Base-by-base conservation (phyloP, 2,797 vertebrate genomes). In the Anguilla pacifica region DNA sequence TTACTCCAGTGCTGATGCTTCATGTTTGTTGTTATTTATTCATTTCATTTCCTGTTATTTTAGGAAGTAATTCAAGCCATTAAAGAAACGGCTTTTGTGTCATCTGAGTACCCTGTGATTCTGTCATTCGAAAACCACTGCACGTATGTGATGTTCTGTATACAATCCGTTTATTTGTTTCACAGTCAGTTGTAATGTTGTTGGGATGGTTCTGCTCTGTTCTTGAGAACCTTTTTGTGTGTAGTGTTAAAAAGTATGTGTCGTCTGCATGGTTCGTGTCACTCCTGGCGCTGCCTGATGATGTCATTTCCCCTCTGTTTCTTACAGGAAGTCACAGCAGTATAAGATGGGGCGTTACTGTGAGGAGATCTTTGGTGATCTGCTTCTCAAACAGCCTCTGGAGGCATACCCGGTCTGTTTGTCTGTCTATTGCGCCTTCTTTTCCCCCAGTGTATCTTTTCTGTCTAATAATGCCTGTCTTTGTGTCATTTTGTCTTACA, bases 331-430 rank as follows among this genome's bases (percentile, higher is more conserved):
- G 97, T 97, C 97, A 84, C 99, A 99, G 93, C 99, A 99, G 94
- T 99, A 99, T 94, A 99, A 99, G 94, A 99, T 99, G 98, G 98
- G 98, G 90, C 98, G 98, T 92, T 99, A 99, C 93, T 99, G 99
- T 85, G 99, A 99, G 94, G 99, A 99, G 93, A 95, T 96, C 93
- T 99, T 99, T 88, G 98, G 98, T 67, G 99, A 99, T 81, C 95
- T 99, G 86, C 96, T 99, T 89, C 97, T 99, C 93, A 99, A 97
- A 94, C 97, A 96, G 89, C 96, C 98, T 70, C 92, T 99, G 90
- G 99, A 99, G 86, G 96, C 96, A 79, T 97, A 96, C 94, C 96
- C 96, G 91, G 99, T 99, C 96, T 87, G 55, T 55, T 46, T 13
- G 43, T 82, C 46, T 25, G 3, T 19, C 28, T 31, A 0, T 9